These are phyloP conservation scores for Myotis pilosus DNA, from an alignment of 2,797 vertebrate species.

Conservation along the genomic window DNA sequence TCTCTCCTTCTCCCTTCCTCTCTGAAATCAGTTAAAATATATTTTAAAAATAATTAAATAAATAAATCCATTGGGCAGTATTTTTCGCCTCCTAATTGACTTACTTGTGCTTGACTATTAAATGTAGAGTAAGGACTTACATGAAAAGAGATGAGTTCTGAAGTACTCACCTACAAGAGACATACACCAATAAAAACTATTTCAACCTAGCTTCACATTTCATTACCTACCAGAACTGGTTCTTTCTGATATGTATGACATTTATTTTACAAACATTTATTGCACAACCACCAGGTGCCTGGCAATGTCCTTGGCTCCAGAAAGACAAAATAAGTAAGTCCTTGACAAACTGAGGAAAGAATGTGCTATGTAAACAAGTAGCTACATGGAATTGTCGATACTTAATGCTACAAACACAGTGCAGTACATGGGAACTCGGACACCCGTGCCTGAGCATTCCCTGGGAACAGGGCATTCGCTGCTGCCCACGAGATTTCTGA, in stretches of 20 bases:
- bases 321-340: not conserved
- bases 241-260: not conserved
- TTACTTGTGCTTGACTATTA: not conserved
- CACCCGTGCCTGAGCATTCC: fast-evolving
- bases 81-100: not conserved
- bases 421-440: fast-evolving
- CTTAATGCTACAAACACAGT: fast-evolving
- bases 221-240: not conserved
- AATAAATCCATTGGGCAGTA: not conserved
- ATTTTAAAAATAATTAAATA: too few species aligned
- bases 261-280: not conserved
- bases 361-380: not conserved
- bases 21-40: too few species aligned
- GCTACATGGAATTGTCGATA: fast-evolving
- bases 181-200: not conserved
- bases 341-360: not conserved
- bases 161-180: not conserved
- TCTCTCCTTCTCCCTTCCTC: too few species aligned
- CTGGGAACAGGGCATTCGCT: not conserved
- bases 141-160: not conserved
- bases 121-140: not conserved
- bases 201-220: not conserved
- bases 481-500: not conserved
- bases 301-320: not conserved
- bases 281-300: not conserved